Evolutionary conservation across 2,113 vertebrate genomes (phyloP), one percentile per base, ranked within the genome.

Genomic region (Heterotis niloticus): DNA sequence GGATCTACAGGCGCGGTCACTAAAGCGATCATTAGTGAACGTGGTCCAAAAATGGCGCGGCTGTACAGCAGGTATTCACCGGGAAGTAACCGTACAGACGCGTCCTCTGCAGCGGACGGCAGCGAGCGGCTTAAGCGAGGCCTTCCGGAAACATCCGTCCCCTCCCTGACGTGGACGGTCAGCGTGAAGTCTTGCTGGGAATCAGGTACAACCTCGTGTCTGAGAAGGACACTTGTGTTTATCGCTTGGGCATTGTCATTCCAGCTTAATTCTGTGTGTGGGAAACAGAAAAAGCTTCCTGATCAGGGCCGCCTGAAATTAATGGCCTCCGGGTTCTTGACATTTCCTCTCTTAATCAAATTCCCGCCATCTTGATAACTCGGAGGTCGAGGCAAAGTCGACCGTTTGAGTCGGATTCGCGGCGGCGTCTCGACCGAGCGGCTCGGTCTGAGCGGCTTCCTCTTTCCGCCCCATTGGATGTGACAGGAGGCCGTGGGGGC

Each of bases 381-480:
- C 74, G 18, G 82, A 83, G 88, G 76, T 88, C 77, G 64, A 26
- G 64, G 77, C 83, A 88, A 90, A 86, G 87, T 89, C 87, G 78
- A 28, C 23, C 14, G 2, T 82, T 82, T 85, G 79, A 87, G 88
- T 83, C 73, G 79, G 84, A 51, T 87, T 84, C 83, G 78, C 80
- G 52, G 81, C 78, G 81, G 78, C 77, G 26, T 59, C 81, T 82
- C 85, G 84, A 90, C 86, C 90, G 88, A 91, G 88, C 86, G 68
- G 84, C 71, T 70, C 72, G 71, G 84, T 72, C 81, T 73, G 78
- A 18, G 75, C 74, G 80, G 81, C 82, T 83, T 86, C 80, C 83
- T 84, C 20, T 79, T 85, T 83, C 80, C 83, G 78, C 69, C 77
- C 72, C 78, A 80, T 54, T 18, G 4, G 5, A 59, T 74, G 23